Base-by-base conservation (phyloP, 2,888 invertebrate species). In the Gymnoscelis rufifasciata region DNA sequence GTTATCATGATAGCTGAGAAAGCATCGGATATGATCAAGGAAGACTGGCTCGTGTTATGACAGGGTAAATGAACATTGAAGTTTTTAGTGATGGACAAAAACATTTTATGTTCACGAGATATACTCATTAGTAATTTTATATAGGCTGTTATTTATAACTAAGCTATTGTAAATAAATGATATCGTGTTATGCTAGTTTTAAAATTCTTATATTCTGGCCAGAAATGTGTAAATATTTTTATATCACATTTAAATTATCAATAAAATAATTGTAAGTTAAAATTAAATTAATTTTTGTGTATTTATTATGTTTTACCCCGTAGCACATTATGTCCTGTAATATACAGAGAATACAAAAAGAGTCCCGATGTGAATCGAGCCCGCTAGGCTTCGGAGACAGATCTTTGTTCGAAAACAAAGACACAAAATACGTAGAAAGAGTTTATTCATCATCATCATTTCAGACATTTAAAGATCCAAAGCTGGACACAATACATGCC, bases 1-100 rank as follows among this genome's bases (percentile, higher is more conserved):
- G 92, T 92, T 1, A 95, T 97, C 33, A 96, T 96, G 95, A 96
- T 97, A 40, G 97, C 93, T 0, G 96, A 97, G 66, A 96, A 96
- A 72, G 95, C 92, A 0, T 92, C 96, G 5, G 96, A 97, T 69
- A 91, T 97, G 91, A 94, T 97, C 53, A 96, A 95, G 71, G 93
- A 95, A 71, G 95, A 95, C 76, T 95, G 95, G 95, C 90, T 90
- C 40, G 82, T 79, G 60, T 88, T 79, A 84, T 88, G 87, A 88
- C 81, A 78, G 74, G 67, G 74, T 69, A 68, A 49, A 39, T 45
- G 48, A 57, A 49, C 52, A 60, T 59, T 50, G n/a, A 45, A 50
- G 50, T 50, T 50, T 50, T 50, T 46, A 50, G 45, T 43, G 42
- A 43, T 35, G 43, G 43, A 45, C 48, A 48, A 48, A 52, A 44